Conservation (phyloP, 2,113 vertebrate species). For the Oncorhynchus tshawytscha region DNA sequence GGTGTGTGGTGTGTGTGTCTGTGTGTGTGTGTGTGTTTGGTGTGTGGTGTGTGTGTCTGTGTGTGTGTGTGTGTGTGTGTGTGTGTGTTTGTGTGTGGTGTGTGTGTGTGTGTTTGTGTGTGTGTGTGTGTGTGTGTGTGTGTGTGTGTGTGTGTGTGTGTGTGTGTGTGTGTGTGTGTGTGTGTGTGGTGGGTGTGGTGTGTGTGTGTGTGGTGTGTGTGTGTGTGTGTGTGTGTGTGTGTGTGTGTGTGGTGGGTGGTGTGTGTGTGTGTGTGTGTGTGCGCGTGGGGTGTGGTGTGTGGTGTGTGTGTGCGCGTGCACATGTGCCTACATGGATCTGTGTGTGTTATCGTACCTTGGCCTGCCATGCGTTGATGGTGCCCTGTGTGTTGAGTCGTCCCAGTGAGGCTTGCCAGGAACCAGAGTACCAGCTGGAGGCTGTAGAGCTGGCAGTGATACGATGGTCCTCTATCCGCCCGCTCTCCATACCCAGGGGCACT, state of each 20-base stretch:
- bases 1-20: too few relatives aligned
- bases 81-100: too few relatives aligned
- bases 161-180: too few relatives aligned
- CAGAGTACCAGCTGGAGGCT: constrained; percentile 71
- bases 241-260: neutral
- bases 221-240: neutral
- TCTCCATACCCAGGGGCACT: constrained; percentile 85
- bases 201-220: neutral
- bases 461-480: constrained; percentile 64
- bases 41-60: too few relatives aligned
- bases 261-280: neutral
- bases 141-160: too few relatives aligned
- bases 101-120: too few relatives aligned
- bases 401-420: constrained; percentile 75
- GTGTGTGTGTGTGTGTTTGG: too few relatives aligned
- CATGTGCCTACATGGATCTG: neutral
- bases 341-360: constrained; percentile 72
- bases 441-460: constrained; percentile 81
- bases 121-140: too few relatives aligned
- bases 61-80: too few relatives aligned
- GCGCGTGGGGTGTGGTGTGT: too few relatives aligned
- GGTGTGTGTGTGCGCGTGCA: neutral
- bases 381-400: constrained; percentile 82
- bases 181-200: too few relatives aligned
- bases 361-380: constrained; percentile 81